phyloP scores from a whole-genome alignment of 2,888 invertebrate species.

The Rhogogaster chlorosoma region DNA sequence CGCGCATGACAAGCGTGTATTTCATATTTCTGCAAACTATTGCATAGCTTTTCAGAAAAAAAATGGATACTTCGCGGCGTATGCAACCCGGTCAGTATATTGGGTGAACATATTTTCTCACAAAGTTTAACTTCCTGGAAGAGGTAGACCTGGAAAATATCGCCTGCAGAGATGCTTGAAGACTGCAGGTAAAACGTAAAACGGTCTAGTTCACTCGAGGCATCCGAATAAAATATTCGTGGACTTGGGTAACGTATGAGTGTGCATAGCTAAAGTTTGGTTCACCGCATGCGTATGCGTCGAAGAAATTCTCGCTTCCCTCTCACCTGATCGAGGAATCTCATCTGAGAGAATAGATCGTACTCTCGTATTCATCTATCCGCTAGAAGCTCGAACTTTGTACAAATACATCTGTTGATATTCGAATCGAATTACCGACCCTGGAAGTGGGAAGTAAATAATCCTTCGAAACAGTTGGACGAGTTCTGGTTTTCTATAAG shows the following conservation, averaged over 20 bases:
- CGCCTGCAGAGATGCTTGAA: not conserved
- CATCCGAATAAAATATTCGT: slow-evolving; percentile 22
- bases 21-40: not conserved
- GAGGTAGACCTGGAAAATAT: not conserved
- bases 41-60: not conserved
- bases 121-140: slow-evolving; percentile 19
- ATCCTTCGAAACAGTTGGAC: not conserved
- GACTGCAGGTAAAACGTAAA: slow-evolving; percentile 11
- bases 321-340: not conserved
- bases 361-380: not conserved
- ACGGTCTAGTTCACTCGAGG: slow-evolving; percentile 7
- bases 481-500: not conserved
- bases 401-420: not conserved
- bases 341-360: not conserved
- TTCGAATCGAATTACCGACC: not conserved
- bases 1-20: not conserved
- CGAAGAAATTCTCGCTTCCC: not conserved
- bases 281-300: not conserved
- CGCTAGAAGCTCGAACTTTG: not conserved
- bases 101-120: slow-evolving; percentile 13
- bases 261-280: too few species aligned
- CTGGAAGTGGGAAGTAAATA: too few species aligned
- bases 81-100: not conserved
- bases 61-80: not conserved
- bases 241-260: not conserved